Base-by-base conservation (phyloP, 2,797 vertebrate species). In the Manis crassicaudata region DNA sequence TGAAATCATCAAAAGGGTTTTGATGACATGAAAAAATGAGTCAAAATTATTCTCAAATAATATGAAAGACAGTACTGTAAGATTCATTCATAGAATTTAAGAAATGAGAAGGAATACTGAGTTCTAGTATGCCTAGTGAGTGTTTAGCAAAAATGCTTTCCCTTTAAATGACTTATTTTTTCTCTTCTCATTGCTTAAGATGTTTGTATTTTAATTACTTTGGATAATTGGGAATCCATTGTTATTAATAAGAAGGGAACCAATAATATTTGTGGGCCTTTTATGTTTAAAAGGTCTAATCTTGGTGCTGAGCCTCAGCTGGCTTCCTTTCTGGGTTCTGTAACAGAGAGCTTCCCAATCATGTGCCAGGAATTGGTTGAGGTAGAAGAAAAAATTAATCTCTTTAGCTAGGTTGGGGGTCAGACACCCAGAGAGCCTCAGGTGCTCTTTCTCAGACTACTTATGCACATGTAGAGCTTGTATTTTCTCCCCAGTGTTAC, bases 11-110 rank as follows among this genome's bases (percentile, higher is more conserved):
- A 52, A 3, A n/a, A n/a, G 52, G 11, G 16, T 52, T 94, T 95
- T 90, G 63, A 72, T 75, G 43, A 54, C 20, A 46, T 27, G 29
- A 92, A 89, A 84, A 92, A 82, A 88, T 92, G 37, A 92, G 13
- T 92, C 21, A 73, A 92, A 91, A 60, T 82, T 90, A 70, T 77
- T 93, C 29, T 72, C 23, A 68, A n/a, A 65, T 5, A 76, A 37
- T 37, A 35, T 62, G 65, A 60, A 83, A 73, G 27, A 27, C 9
- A 54, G 12, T 82, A 37, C 35, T 12, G 16, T 82, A 87, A 85
- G 37, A 75, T 62, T 65, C 12, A 29, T 32, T 43, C 14, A 54
- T 23, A 84, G 43, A 88, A 67, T 86, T 68, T 88, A 90, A 63
- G 40, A 92, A 32, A 10, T 63, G 1, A 21, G 80, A 85, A 63